Conservation (phyloP, 2,113 vertebrate genomes). For the Eurystomus gularis region DNA sequence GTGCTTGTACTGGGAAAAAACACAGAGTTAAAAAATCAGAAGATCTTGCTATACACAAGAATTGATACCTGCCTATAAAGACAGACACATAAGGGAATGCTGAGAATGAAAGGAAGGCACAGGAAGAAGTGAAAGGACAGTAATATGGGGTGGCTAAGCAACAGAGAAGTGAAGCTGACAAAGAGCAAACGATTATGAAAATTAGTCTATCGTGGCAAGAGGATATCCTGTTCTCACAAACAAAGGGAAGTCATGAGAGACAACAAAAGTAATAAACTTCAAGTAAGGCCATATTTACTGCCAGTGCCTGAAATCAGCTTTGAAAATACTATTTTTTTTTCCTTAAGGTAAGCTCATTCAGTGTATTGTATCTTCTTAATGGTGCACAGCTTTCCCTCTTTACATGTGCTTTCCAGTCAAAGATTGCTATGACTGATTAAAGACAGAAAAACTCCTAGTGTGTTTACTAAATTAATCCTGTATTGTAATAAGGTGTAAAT, state of each 20-base stretch:
- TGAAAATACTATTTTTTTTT: not conserved
- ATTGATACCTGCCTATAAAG: not conserved
- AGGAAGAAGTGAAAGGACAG: constrained; percentile 18
- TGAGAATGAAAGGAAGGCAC: not conserved
- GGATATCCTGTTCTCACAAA: not conserved
- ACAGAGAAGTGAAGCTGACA: not conserved
- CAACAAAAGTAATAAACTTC: constrained; percentile 14
- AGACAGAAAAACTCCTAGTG: not conserved
- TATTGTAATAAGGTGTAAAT: not conserved
- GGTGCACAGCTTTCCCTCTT: not conserved
- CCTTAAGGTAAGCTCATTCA: constrained; percentile 30
- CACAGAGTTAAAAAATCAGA: not conserved
- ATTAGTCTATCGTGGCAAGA: not conserved
- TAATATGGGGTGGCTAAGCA: not conserved
- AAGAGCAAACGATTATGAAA: not conserved
- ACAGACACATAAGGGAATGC: not conserved
- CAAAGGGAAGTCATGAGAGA: not conserved
- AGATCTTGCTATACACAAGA: not conserved
- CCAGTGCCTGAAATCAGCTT: constrained; percentile 32
- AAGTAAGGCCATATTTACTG: constrained; percentile 42
- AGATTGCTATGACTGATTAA: not conserved
- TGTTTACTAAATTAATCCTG: not conserved
- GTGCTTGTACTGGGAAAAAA: constrained; percentile 17
- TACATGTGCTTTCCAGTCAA: not conserved
- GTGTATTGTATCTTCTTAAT: not conserved